Evolutionary conservation across 2,113 vertebrate species (phyloP).

Genomic region (Takifugu bimaculatus): DNA sequence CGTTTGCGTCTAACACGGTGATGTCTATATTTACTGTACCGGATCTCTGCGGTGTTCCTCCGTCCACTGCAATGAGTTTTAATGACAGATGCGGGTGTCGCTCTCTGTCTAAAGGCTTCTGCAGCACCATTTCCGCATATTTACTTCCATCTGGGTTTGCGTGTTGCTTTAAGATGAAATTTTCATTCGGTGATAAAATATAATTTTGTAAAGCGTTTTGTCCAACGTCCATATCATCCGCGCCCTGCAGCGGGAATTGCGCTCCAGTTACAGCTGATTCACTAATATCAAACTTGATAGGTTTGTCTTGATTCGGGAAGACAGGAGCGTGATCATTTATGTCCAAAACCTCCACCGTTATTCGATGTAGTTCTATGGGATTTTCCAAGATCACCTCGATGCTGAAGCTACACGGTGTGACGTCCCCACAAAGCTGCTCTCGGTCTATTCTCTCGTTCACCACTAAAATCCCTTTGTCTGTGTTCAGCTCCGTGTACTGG

Average conservation of each 20-base stretch:
- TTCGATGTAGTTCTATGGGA: constrained; percentile 47
- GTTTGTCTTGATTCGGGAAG: constrained; percentile 31
- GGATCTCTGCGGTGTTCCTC: constrained; percentile 67
- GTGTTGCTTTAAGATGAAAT: constrained; percentile 53
- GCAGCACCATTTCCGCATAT: constrained; percentile 60
- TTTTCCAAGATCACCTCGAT: constrained; percentile 65
- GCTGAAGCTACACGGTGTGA: constrained; percentile 48
- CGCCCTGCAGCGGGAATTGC: constrained; percentile 37
- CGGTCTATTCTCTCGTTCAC: constrained; percentile 63
- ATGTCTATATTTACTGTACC: constrained; percentile 66
- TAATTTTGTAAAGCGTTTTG: constrained; percentile 35
- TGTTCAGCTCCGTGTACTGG: constrained; percentile 57
- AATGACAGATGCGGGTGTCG: constrained; percentile 42
- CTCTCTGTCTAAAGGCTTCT: constrained; percentile 66
- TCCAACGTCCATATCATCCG: constrained; percentile 44
- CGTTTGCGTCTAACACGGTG: constrained; percentile 54
- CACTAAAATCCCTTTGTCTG: constrained; percentile 61
- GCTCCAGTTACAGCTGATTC: constrained; percentile 31
- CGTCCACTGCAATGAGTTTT: constrained; percentile 43
- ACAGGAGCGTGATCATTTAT: constrained; percentile 54
- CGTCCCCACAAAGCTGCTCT: constrained; percentile 58
- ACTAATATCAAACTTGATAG: constrained; percentile 47
- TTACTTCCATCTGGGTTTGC: constrained; percentile 15
- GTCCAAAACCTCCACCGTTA: constrained; percentile 57
- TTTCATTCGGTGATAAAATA: constrained; percentile 29